Conservation (phyloP, 2,113 vertebrate genomes). For the Tretioscincus oriximinensis region DNA sequence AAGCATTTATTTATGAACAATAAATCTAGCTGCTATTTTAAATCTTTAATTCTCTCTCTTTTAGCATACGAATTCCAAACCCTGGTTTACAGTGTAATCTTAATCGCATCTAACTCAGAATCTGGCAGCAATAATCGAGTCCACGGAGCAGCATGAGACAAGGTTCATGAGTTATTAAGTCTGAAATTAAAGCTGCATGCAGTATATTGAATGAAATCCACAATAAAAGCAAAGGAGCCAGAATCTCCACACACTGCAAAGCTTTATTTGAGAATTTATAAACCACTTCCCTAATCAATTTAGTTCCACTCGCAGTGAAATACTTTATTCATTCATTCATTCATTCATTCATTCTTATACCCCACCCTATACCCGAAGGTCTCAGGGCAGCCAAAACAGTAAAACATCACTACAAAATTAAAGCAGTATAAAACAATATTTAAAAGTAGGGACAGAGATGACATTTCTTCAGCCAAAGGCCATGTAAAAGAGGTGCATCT, state of each 20-base stretch:
- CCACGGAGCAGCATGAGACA: not conserved
- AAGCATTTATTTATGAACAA: conserved; percentile 17
- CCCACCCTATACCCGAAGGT: too few species aligned
- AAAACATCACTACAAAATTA: too few species aligned
- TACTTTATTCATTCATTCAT: too few species aligned
- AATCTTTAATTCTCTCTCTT: conserved; percentile 10
- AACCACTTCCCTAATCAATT: not conserved
- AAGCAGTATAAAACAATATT: too few species aligned
- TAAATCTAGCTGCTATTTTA: not conserved
- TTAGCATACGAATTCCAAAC: not conserved
- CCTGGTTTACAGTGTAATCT: not conserved
- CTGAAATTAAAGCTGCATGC: not conserved
- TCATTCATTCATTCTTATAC: too few species aligned
- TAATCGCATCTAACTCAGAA: not conserved
- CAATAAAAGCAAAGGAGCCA: not conserved
- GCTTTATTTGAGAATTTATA: not conserved
- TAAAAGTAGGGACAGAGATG: too few species aligned
- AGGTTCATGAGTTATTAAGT: conserved; percentile 17
- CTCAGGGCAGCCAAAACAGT: too few species aligned
- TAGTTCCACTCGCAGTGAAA: not conserved
- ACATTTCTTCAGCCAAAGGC: too few species aligned
- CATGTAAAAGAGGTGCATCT: too few species aligned
- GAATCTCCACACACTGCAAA: not conserved
- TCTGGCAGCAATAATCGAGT: too few species aligned
- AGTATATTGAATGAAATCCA: not conserved